Conservation (phyloP, 2,888 invertebrate species). For the Nymphalis c-album region DNA sequence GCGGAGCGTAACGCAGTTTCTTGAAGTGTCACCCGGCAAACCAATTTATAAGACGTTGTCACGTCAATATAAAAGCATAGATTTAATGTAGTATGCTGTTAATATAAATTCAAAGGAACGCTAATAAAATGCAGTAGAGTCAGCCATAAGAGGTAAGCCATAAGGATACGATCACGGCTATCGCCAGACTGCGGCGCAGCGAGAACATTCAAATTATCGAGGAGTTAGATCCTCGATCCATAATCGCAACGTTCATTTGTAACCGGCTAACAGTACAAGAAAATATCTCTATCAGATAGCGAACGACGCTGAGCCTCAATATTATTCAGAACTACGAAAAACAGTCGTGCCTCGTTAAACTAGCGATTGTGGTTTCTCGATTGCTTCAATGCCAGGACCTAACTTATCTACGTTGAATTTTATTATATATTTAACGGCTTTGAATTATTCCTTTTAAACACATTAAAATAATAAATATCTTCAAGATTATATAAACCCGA, state of each 20-base stretch:
- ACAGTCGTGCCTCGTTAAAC: constrained; percentile 80
- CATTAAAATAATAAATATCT: constrained; percentile 14
- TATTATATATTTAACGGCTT: constrained; percentile 43
- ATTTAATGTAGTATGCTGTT: neutral
- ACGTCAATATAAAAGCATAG: neutral
- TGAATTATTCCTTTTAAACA: constrained; percentile 29
- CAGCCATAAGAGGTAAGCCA: constrained; percentile 73
- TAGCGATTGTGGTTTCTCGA: constrained; percentile 70
- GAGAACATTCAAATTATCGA: constrained; percentile 80
- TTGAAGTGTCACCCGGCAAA: too few relatives aligned
- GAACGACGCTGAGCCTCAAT: constrained; percentile 72
- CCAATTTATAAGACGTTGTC: too few relatives aligned
- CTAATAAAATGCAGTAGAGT: constrained; percentile 40
- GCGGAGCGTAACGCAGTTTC: too few relatives aligned
- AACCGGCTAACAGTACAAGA: constrained; percentile 76
- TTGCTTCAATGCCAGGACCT: constrained; percentile 56
- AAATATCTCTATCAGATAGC: constrained; percentile 78
- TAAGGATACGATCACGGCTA: constrained; percentile 69
- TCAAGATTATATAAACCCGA: too few relatives aligned
- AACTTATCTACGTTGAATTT: constrained; percentile 50
- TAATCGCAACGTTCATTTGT: constrained; percentile 80
- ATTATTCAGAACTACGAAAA: constrained; percentile 81
- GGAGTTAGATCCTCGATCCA: constrained; percentile 74
- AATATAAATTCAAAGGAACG: constrained; percentile 11
- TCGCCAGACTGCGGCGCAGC: constrained; percentile 59